These are phyloP conservation scores for Forbesichthys agassizii DNA, from an alignment of 2,113 vertebrate genomes.

Conservation along the genomic window DNA sequence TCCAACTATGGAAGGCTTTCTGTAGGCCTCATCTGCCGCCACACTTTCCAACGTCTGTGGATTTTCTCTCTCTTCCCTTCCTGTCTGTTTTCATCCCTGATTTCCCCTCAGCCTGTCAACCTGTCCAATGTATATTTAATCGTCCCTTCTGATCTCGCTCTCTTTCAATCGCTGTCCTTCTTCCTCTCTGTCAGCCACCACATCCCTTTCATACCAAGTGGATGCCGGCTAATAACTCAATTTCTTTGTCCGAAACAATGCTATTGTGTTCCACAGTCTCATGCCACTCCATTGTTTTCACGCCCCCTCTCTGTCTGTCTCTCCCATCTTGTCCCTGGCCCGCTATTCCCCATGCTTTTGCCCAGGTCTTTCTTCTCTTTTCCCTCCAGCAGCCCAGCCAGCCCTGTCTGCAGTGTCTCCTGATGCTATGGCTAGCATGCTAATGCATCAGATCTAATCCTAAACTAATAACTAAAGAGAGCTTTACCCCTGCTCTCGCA, in stretches of 20 bases:
- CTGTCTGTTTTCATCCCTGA: background rate
- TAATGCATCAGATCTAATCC: constrained; percentile 65
- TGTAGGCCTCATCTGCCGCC: too few species aligned
- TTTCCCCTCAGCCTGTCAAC: background rate
- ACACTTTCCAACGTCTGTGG: background rate
- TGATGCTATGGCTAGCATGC: constrained; percentile 53
- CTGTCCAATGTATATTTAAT: background rate
- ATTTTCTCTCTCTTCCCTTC: background rate
- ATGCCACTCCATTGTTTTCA: constrained; percentile 28
- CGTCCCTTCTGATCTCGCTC: background rate
- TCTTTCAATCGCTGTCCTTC: background rate
- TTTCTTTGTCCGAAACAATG: constrained; percentile 7
- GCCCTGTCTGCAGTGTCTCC: constrained; percentile 31
- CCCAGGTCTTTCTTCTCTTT: constrained; percentile 34
- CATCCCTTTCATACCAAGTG: constrained; percentile 9
- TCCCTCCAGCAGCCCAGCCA: constrained; percentile 12
- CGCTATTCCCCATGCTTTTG: constrained; percentile 7
- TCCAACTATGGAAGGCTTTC: too few species aligned
- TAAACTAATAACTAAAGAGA: constrained; percentile 43
- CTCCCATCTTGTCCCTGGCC: background rate
- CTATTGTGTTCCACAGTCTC: constrained; percentile 33
- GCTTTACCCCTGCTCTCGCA: constrained; percentile 42
- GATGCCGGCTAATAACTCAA: constrained; percentile 14
- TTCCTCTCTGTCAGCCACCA: constrained; percentile 5
- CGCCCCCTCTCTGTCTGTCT: background rate